Evolutionary conservation across 2,888 invertebrate species (phyloP).

Genomic region (Carcina quercana): DNA sequence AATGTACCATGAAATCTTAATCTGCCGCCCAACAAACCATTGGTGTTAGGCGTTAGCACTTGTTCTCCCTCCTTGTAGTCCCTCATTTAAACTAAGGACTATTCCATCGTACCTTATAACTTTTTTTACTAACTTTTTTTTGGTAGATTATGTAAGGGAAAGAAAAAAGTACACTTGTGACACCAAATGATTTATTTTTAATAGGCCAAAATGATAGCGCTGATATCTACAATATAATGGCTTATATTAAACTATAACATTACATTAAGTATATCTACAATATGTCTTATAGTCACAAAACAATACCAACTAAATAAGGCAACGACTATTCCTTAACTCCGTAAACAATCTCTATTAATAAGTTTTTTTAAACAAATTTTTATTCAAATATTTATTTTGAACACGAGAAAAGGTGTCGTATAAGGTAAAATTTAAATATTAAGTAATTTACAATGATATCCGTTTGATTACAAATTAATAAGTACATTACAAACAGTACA

Average conservation of each 20-base stretch:
- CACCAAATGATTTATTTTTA: conserved; percentile 73
- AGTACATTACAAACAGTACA: conserved; percentile 28
- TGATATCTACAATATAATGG: conserved; percentile 70
- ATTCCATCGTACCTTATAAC: no score
- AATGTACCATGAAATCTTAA: no score
- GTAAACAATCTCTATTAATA: conserved; percentile 49
- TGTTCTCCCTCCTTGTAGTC: no score
- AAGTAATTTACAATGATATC: conserved; percentile 34
- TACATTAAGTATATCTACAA: conserved; percentile 67
- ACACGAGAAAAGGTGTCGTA: conserved; percentile 48
- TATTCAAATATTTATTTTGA: conserved; percentile 39
- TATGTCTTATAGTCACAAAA: conserved; percentile 69
- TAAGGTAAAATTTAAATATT: conserved; percentile 28
- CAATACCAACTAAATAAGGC: conserved; percentile 73
- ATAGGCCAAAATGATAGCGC: conserved; percentile 72
- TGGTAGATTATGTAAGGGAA: no score
- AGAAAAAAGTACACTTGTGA: conserved; percentile 40
- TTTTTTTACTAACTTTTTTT: no score
- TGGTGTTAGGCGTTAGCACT: no score
- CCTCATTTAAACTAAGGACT: no score
- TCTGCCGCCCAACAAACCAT: no score
- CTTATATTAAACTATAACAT: conserved; percentile 61
- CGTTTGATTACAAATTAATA: no score
- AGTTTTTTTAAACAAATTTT: conserved; percentile 37
- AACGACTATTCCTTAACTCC: conserved; percentile 67